These are phyloP conservation scores for Ectobius pallidus DNA, from an alignment of 2,888 invertebrate genomes.

Conservation along the genomic window DNA sequence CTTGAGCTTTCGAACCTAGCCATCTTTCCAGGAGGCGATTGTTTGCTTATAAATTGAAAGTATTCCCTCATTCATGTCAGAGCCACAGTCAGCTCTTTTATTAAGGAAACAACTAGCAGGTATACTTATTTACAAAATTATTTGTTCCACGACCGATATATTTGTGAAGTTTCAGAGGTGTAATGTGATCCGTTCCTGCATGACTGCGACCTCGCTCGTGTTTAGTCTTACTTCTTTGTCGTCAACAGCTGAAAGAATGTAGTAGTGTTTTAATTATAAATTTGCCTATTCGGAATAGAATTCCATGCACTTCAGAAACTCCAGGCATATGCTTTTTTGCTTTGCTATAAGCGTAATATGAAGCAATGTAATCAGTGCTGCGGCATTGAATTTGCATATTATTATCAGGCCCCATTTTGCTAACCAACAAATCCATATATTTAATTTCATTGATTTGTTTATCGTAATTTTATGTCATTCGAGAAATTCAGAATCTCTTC, in stretches of 20 bases:
- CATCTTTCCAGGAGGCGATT: constrained; percentile 45
- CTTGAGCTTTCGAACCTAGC: constrained; percentile 44
- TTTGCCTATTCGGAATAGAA: not conserved
- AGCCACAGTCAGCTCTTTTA: constrained; percentile 93
- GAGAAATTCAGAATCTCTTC: not conserved
- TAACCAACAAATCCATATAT: not conserved
- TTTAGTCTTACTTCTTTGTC: constrained; percentile 20
- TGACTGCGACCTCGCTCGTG: constrained; percentile 38
- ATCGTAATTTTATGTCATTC: constrained; percentile 3
- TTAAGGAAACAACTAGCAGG: constrained; percentile 96
- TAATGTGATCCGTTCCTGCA: constrained; percentile 20
- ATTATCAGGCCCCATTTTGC: constrained; percentile 1
- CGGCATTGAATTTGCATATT: not conserved
- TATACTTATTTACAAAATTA: constrained; percentile 57
- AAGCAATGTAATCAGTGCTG: no score
- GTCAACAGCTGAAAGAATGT: constrained; percentile 28
- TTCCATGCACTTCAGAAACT: no score
- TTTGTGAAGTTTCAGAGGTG: constrained; percentile 18
- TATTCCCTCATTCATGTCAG: constrained; percentile 78
- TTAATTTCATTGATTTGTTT: no score
- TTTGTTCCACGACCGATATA: not conserved
- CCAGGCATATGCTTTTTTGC: no score
- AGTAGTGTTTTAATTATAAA: constrained; percentile 17
- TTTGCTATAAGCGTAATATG: no score
- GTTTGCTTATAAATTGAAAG: constrained; percentile 44